Evolutionary conservation across 2,888 invertebrate species (phyloP).

Genomic region (Acrobasis repandana): DNA sequence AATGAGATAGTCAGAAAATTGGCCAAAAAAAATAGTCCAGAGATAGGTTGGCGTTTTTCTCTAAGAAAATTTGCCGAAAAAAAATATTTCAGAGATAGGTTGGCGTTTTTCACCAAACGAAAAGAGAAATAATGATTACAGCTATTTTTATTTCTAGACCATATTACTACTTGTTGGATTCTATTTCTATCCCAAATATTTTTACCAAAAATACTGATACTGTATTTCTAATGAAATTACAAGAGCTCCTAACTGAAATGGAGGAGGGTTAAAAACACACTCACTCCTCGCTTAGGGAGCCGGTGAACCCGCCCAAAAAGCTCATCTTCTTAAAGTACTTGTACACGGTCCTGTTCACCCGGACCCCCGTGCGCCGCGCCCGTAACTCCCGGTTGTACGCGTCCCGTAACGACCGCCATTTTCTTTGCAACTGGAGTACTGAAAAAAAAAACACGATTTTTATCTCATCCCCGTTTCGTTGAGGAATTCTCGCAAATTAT

Average conservation of each 20-base stretch:
- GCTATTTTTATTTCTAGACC: too few relatives aligned
- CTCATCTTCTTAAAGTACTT: constrained; percentile 71
- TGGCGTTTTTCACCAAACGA: too few relatives aligned
- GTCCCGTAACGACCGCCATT: constrained; percentile 74
- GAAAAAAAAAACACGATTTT: constrained; percentile 27
- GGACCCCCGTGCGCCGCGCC: constrained; percentile 48
- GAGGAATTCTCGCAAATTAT: constrained; percentile 2
- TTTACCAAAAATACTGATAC: not conserved
- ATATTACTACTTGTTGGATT: too few relatives aligned
- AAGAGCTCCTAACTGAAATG: not conserved
- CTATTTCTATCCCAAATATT: too few relatives aligned
- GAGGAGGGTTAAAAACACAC: constrained; percentile 32
- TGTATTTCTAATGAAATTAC: constrained; percentile 11
- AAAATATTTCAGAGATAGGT: too few relatives aligned
- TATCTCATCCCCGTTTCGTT: too few relatives aligned
- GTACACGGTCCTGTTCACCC: constrained; percentile 60
- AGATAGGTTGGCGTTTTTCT: too few relatives aligned
- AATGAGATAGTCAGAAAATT: too few relatives aligned
- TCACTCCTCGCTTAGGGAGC: constrained; percentile 60
- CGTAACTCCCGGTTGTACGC: constrained; percentile 72
- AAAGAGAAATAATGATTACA: too few relatives aligned
- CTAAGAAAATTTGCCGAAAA: too few relatives aligned
- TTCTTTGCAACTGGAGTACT: constrained; percentile 72
- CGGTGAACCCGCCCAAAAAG: constrained; percentile 70
- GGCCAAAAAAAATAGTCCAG: too few relatives aligned